These are phyloP conservation scores for Stenoptilia bipunctidactyla DNA, from an alignment of 2,888 invertebrate species.

Conservation along the genomic window DNA sequence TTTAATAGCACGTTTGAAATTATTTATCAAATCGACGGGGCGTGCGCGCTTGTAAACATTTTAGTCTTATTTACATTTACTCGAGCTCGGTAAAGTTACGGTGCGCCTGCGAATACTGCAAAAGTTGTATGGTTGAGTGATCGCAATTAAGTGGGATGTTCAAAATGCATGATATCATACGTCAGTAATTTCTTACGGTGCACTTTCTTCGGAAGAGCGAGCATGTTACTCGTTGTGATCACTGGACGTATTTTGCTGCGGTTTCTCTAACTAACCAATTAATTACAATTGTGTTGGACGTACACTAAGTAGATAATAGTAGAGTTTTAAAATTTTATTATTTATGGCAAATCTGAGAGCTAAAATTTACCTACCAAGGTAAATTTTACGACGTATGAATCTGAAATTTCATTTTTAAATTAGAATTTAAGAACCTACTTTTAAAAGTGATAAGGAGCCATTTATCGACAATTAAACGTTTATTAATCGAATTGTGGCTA, in stretches of 20 bases:
- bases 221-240: slow-evolving; percentile 25
- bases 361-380: too few relatives aligned
- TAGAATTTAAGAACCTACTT: too few relatives aligned
- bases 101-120: not conserved
- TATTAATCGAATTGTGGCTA: too few relatives aligned
- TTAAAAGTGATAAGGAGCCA: too few relatives aligned
- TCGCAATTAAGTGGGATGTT: slow-evolving; percentile 1
- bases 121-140: not conserved
- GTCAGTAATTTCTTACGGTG: slow-evolving; percentile 29
- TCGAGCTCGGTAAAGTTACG: not conserved
- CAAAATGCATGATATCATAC: not conserved
- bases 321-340: slow-evolving; percentile 12
- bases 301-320: too few relatives aligned
- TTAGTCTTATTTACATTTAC: too few relatives aligned
- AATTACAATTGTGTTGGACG: slow-evolving; percentile 24
- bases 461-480: too few relatives aligned
- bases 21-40: slow-evolving; percentile 2
- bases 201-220: slow-evolving; percentile 44
- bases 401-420: too few relatives aligned
- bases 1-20: not conserved
- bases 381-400: too few relatives aligned
- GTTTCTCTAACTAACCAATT: slow-evolving; percentile 42
- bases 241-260: slow-evolving; percentile 18
- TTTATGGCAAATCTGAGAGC: not conserved
- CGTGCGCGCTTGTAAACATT: slow-evolving; percentile 1